A percentile compares a stretch with the other conserved stretches of the same genome.
phyloP scores from a whole-genome alignment of 1,140 invertebrate genomes.

The Bombyx mandarina region DNA sequence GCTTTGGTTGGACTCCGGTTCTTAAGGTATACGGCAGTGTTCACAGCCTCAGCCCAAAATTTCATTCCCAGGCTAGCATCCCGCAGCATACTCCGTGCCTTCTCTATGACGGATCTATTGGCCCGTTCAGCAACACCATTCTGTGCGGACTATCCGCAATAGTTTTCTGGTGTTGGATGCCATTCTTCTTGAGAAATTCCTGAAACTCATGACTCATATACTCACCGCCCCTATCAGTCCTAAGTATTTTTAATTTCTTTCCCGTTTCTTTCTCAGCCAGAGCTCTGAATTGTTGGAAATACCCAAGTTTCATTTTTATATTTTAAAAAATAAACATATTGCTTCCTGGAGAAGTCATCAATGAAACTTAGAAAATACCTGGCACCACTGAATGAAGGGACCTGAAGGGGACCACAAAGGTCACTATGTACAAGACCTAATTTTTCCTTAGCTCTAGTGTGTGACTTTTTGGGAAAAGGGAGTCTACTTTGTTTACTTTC shows the following conservation, averaged over 20 bases:
- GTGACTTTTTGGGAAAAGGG: constrained; percentile 20
- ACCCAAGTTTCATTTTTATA: constrained; percentile 39
- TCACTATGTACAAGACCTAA: constrained; percentile 24
- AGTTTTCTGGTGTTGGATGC: constrained; percentile 24
- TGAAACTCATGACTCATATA: constrained; percentile 20
- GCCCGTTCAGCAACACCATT: constrained; percentile 50
- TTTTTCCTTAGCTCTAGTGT: constrained; percentile 11
- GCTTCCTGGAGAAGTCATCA: constrained; percentile 34
- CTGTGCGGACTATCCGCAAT: constrained; percentile 36
- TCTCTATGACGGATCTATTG: constrained; percentile 43
- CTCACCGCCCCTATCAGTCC: constrained; percentile 23
- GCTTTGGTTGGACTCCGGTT: constrained; percentile 11
- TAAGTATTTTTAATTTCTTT: constrained; percentile 23
- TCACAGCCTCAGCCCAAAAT: constrained; percentile 55
- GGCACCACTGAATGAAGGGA: constrained; percentile 21
- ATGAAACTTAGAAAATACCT: constrained; percentile 17
- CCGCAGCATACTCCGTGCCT: constrained; percentile 38
- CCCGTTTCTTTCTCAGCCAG: constrained; percentile 21
- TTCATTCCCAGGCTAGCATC: constrained; percentile 31
- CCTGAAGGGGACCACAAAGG: constrained; percentile 13
- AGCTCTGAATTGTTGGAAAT: background rate
- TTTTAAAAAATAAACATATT: constrained; percentile 50
- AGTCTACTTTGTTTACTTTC: constrained; percentile 3
- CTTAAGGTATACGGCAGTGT: constrained; percentile 10
- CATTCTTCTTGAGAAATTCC: constrained; percentile 15